Evolutionary conservation across 2,888 invertebrate genomes (phyloP), one percentile per base, ranked within the genome.

Genomic region (Laothoe populi): DNA sequence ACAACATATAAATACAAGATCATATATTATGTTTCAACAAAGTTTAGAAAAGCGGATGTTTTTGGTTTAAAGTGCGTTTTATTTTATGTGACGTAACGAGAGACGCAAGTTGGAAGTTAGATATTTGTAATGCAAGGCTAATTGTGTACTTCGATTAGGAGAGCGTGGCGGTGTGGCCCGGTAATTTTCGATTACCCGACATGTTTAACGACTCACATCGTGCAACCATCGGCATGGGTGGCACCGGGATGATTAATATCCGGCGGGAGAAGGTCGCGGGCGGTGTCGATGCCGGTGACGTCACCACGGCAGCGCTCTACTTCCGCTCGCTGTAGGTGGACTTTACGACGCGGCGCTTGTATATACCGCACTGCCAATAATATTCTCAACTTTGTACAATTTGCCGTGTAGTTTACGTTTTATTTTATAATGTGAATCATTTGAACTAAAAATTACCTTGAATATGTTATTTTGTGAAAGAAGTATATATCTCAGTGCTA

Each of bases 161-260:
- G 13, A 19, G 40, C 24, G n/a, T n/a, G n/a, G n/a, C n/a, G 8
- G 24, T 16, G 4, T 26, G 45, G 45, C 13, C 40, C 48, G 40
- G 73, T 75, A 75, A 78, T 79, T 85, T 82, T 82, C 83, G 86
- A 84, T 86, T 86, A 85, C 73, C 71, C 72, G 74, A 70, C 75
- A 69, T 69, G 73, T 71, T 70, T 70, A 70, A 48, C 66, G 72
- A 70, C 61, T 72, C 70, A 66, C 65, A 71, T 70, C 69, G 71
- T 65, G 74, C 67, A 70, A 72, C 35, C 48, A 62, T 38, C 70
- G 74, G 70, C 67, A 72, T 71, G 72, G 67, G 72, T 76, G 73
- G 75, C 77, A 72, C 74, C 84, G 83, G 88, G 85, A 88, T 92
- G 90, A 92, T 90, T 92, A 90, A 92, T 91, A 89, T 91, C 90